Base-by-base conservation (phyloP, 2,888 invertebrate genomes). In the Drosophila putrida region DNA sequence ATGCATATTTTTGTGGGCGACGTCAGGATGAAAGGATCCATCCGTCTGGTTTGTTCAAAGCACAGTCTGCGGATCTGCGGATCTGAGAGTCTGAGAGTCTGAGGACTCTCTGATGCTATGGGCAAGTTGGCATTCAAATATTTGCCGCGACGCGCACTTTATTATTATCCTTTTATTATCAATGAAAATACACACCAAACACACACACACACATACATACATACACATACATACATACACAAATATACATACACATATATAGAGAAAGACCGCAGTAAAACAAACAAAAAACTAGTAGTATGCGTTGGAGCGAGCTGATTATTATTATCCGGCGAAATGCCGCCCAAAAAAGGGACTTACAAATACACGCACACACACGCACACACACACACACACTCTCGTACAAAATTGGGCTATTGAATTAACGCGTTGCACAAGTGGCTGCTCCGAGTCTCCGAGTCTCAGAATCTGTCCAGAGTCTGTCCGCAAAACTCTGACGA, bases 151-250 rank as follows among this genome's bases (percentile, higher is more conserved):
- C 82, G 80, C 72, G 80, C 81, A 75, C 86, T 88, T 71, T 85
- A 85, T 80, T 82, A 85, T 83, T 88, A 88, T 88, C 83, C 82
- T 82, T 88, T 83, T 83, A 83, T 85, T 83, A 88, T 85, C 88
- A 83, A 83, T 88, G 86, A 82, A 88, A 88, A 79, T 64, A 80
- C 54, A 60, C 49, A 44, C 36, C 27, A 55, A 33, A 20, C 55
- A 51, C 47, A 46, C 33, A 15, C 13, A 35, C 44, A 53, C 28
- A 33, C 57, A 35, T 36, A 46, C 27, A 38, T 6, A 41, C 5
- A 44, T 11, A 15, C 31, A 44, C 27, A 38, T 41, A 25, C 15
- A 39, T 20, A 80, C 33, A 39, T 13, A 39, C 36, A 39, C 8
- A n/a, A n/a, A n/a, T n/a, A n/a, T n/a, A 15, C 5, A 35, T 4